A percentile compares a stretch with the other conserved stretches of the same genome.
Conservation (phyloP, 2,888 invertebrate species). For the Dryomyza anilis region DNA sequence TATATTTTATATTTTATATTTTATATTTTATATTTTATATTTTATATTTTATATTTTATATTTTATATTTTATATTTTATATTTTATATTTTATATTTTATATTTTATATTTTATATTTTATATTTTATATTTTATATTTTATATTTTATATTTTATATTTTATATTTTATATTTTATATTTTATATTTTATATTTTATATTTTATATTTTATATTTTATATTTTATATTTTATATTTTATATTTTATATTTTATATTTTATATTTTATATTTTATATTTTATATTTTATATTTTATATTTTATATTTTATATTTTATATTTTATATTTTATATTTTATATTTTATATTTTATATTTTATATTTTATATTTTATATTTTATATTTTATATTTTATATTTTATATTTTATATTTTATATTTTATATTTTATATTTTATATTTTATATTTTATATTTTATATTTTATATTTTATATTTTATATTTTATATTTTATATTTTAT, state of each 20-base stretch:
- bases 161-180: neutral
- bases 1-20: neutral
- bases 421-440: neutral
- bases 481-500: neutral
- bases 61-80: neutral
- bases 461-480: neutral
- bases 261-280: neutral
- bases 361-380: neutral
- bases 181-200: neutral
- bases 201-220: neutral
- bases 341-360: neutral
- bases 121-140: neutral
- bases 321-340: neutral
- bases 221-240: neutral
- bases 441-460: neutral
- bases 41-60: neutral
- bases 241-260: neutral
- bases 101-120: neutral
- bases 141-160: neutral
- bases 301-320: neutral
- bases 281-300: neutral
- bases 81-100: neutral
- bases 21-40: neutral
- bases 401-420: neutral
- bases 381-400: neutral